Conservation (phyloP, 1,140 invertebrate genomes). For the Aradophagus sp. region DNA sequence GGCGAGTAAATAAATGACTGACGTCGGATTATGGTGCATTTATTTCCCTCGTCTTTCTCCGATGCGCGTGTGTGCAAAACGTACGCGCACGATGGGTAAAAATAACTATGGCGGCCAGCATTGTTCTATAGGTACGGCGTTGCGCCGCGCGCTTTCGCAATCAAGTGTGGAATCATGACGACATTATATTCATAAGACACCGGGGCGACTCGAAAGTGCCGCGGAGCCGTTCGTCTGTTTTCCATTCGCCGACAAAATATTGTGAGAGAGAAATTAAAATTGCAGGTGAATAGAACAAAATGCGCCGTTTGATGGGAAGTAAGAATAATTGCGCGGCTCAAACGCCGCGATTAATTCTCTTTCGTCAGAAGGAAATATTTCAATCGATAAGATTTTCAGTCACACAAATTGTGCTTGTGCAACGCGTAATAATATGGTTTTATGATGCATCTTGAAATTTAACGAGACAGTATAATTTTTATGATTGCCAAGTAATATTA, state of each 20-base stretch:
- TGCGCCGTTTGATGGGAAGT: constrained; percentile 3
- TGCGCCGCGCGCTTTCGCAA: constrained; percentile 62
- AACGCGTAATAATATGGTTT: constrained; percentile 12
- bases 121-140: constrained; percentile 63
- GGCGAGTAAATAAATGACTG: constrained; percentile 36
- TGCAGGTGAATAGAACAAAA: constrained; percentile 5
- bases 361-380: constrained; percentile 3
- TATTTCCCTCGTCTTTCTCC: constrained; percentile 41
- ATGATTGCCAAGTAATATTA: too few relatives aligned
- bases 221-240: constrained; percentile 22
- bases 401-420: constrained; percentile 9
- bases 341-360: constrained; percentile 6
- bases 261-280: constrained; percentile 21
- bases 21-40: constrained; percentile 36
- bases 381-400: constrained; percentile 1
- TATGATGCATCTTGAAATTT: too few relatives aligned
- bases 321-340: not conserved
- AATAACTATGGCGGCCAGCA: constrained; percentile 55
- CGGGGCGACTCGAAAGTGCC: constrained; percentile 56
- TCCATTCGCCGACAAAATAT: constrained; percentile 36
- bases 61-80: constrained; percentile 33
- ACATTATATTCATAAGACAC: constrained; percentile 67
- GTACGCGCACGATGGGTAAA: constrained; percentile 46
- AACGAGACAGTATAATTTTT: too few relatives aligned
- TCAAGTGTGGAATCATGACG: constrained; percentile 68